Evolutionary conservation across 2,797 vertebrate species (phyloP), one percentile per base, ranked within the genome.

Genomic region (Sebastes oblongus): DNA sequence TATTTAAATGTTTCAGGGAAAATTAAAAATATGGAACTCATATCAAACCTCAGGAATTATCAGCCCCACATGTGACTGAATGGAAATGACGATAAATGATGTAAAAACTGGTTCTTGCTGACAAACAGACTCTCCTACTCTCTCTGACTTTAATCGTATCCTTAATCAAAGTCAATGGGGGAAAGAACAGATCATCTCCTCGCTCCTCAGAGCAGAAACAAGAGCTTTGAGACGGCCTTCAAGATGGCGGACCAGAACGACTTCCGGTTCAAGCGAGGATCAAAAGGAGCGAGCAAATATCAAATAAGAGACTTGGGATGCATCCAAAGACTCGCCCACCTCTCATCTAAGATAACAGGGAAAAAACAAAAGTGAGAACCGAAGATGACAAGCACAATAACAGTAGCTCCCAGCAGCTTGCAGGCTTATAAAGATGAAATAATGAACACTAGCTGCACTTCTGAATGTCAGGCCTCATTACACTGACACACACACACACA

Each of bases 401-500:
- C 39, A 61, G 64, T 61, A 77, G 36, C 55, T 67, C 39, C 61
- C 18, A 52, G 54, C 70, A 72, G 52, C 59, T 61, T 59, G 32
- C 29, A 32, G 69, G 65, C 73, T 78, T 78, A 83, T 55, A 36
- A 80, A 80, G 78, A 78, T 59, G 14, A 77, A 81, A 76, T 77
- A 77, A 75, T 60, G 67, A 80, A 69, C 27, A 32, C 24, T 8
- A 64, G 32, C 71, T 68, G 42, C 39, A 24, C 74, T 66, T 76
- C 34, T 77, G 59, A 85, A 81, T 22, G 62, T 75, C 77, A 84
- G 58, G 73, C 77, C 72, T 87, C 64, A 74, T 89, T 87, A 81
- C 25, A 56, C 61, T 8, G 7, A 42, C 25, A 52, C 60, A 39
- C 29, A 56, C 56, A 18, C 29, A 52, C 61, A 4, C 29, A 56